Base-by-base conservation (phyloP, 2,113 vertebrate genomes). In the Dicrurus megarhynchus region DNA sequence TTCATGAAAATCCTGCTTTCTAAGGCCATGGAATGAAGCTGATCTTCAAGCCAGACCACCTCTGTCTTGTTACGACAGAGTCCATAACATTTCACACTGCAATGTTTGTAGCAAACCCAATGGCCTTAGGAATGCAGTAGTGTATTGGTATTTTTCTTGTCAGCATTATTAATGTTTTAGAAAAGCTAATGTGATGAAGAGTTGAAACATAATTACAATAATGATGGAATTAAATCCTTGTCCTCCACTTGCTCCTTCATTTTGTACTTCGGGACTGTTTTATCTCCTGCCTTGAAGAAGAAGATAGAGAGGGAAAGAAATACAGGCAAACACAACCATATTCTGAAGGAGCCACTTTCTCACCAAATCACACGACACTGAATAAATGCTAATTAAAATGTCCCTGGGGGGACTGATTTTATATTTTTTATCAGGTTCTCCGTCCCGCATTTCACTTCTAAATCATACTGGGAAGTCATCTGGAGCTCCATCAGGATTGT, bases 321-420 rank as follows among this genome's bases (percentile, higher is more conserved):
- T 32, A 32, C 1, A 32, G 12, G 13, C 13, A 80, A 92, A 61
- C 30, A 42, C 11, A 86, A 23, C 0, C 0, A 0, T 44, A 23
- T 50, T 80, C 24, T 69, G 49, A n/a, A 90, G 44, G 24, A 56
- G 20, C 3, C 76, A 15, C 37, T 68, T 88, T 80, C 32, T 80
- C 41, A 18, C 28, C 32, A 44, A 73, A 65, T 73, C 37, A 44
- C 7, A 46, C 14, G 13, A 20, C 30, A 57, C 24, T n/a, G 13
- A 50, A 53, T 11, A 67, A 85, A 70, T 3, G 6, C 27, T 56
- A 63, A 60, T 33, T 63, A 30, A 73, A 80, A 60, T 39, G 8
- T 30, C 6, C 14, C 3, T 9, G 5, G 3, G 6, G 6, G 2
- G 3, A 27, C 3, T 15, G 3, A 23, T 24, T 73, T 23, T 23